phyloP scores from a whole-genome alignment of 2,797 vertebrate genomes.

The Pogonophryne albipinna region DNA sequence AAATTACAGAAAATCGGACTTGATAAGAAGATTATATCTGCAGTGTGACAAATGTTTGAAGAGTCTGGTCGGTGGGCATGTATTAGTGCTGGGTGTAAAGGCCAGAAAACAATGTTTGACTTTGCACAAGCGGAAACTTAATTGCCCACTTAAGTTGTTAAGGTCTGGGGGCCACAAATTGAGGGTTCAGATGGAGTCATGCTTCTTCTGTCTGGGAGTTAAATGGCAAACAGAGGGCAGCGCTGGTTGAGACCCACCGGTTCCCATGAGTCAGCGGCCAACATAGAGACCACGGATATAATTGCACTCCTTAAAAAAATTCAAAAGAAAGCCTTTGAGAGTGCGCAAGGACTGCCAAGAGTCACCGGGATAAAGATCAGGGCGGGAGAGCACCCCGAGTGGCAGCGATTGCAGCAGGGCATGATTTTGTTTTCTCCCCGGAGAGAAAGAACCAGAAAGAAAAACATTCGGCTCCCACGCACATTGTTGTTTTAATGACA shows the following conservation, averaged over 20 bases:
- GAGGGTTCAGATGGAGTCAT: conserved; percentile 46
- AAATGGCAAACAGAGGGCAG: conserved; percentile 27
- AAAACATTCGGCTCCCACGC: conserved; percentile 69
- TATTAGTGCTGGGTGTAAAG: conserved; percentile 2
- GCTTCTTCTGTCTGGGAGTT: conserved; percentile 24
- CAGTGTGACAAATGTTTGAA: conserved; percentile 4
- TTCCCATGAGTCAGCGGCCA: conserved; percentile 59
- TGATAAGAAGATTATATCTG: background rate
- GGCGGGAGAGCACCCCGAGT: conserved; percentile 60
- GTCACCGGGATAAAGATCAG: conserved; percentile 78
- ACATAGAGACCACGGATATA: conserved; percentile 27
- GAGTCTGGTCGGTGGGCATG: background rate
- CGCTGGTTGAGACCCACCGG: conserved; percentile 6
- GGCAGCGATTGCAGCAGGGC: conserved; percentile 47
- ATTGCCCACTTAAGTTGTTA: conserved; percentile 64
- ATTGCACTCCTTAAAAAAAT: conserved; percentile 14
- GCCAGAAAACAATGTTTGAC: conserved; percentile 35
- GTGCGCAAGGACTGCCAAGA: conserved; percentile 58
- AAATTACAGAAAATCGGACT: conserved; percentile 5
- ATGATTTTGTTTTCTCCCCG: conserved; percentile 49
- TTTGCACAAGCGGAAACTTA: conserved; percentile 33
- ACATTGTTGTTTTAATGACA: conserved; percentile 61
- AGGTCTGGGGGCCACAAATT: conserved; percentile 62
- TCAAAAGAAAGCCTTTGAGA: conserved; percentile 24
- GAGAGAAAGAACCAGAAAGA: conserved; percentile 64